Percentiles rank a stretch among this genome's conserved stretches.
phyloP scores from a whole-genome alignment of 92 coral and sea anemone species.

The Parazoanthus atlanticus region DNA sequence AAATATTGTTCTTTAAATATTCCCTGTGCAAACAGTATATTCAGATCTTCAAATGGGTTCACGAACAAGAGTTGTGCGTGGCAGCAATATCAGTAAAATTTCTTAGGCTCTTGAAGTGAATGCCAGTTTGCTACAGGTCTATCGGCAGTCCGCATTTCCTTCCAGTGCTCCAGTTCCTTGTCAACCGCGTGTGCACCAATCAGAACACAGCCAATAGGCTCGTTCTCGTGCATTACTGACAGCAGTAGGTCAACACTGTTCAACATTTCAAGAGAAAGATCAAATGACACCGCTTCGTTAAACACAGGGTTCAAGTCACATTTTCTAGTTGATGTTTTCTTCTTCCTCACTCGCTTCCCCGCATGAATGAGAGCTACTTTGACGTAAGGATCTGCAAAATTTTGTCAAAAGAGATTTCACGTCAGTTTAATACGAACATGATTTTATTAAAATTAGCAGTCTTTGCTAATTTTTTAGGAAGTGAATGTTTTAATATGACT shows the following conservation, averaged over 20 bases:
- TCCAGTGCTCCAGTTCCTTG: conserved; percentile 81
- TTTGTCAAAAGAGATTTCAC: background rate
- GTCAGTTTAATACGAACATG: background rate
- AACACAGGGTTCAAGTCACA: conserved; percentile 85
- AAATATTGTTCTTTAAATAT: background rate
- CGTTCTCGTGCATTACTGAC: conserved; percentile 93
- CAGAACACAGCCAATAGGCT: conserved; percentile 84
- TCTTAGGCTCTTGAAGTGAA: conserved; percentile 79
- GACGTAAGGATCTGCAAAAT: conserved; percentile 78
- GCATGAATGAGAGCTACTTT: conserved; percentile 77
- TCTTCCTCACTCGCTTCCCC: conserved; percentile 86
- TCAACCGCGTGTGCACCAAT: conserved; percentile 82
- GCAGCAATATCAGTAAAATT: conserved; percentile 56
- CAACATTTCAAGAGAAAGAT: conserved; percentile 74
- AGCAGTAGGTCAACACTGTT: conserved; percentile 74
- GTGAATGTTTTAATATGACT: no score
- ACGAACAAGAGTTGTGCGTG: background rate
- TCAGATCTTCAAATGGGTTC: background rate
- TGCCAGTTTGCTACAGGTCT: conserved; percentile 93
- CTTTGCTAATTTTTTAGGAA: no score
- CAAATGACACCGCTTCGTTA: conserved; percentile 93
- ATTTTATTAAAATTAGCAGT: no score
- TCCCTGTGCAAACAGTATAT: background rate
- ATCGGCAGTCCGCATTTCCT: conserved; percentile 74
- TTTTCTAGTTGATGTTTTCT: conserved; percentile 84